phyloP scores from a whole-genome alignment of 2,797 vertebrate species.

The Tamandua tetradactyla region DNA sequence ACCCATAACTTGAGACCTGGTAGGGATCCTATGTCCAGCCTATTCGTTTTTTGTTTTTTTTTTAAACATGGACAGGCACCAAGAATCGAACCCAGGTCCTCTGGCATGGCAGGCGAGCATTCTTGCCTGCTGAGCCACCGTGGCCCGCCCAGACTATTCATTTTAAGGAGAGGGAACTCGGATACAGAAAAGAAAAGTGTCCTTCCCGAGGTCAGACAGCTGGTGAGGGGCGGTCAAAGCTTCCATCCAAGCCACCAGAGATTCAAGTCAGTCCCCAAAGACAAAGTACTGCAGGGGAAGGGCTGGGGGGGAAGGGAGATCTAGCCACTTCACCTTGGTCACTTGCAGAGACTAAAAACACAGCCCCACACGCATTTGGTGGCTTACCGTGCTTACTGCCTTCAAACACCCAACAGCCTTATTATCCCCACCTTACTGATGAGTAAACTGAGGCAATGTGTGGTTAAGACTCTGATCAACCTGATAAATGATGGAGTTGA shows the following conservation, averaged over 20 bases:
- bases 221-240: background rate
- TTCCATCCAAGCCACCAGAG: background rate
- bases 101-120: no score
- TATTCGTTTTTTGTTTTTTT: background rate
- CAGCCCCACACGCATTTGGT: background rate
- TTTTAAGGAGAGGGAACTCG: background rate
- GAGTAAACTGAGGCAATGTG: background rate
- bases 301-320: background rate
- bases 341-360: background rate
- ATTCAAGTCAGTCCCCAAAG: background rate
- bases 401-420: background rate
- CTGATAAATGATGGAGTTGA: background rate
- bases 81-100: no score
- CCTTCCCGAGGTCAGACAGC: background rate
- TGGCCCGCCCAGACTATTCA: background rate
- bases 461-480: background rate
- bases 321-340: background rate
- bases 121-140: no score
- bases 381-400: background rate
- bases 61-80: no score
- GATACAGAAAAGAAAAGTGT: background rate
- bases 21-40: background rate
- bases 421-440: background rate
- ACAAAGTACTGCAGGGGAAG: no score
- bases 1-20: background rate